A percentile compares a stretch with the other conserved stretches of the same genome.
Conservation (phyloP, 1,140 invertebrate genomes). For the Drosophila kepulauana region DNA sequence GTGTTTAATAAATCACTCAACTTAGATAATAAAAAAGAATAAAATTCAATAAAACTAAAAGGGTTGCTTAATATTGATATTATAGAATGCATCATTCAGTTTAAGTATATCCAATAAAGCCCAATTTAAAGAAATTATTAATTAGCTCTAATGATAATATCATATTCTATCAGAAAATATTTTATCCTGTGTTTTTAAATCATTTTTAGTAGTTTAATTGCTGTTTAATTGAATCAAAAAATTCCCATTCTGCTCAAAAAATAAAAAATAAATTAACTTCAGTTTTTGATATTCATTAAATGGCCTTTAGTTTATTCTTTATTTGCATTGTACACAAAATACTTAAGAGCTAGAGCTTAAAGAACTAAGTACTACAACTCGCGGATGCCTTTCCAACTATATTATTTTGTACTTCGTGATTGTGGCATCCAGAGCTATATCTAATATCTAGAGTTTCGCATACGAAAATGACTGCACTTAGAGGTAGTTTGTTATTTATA, state of each 20-base stretch:
- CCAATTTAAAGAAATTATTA: no score
- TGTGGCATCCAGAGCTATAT: neutral
- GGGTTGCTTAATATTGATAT: no score
- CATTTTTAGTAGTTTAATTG: no score
- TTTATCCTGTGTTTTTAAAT: no score
- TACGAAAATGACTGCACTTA: conserved; percentile 56
- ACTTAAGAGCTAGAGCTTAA: conserved; percentile 28
- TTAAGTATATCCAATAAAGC: no score
- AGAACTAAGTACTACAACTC: conserved; percentile 6
- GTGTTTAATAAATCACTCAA: no score
- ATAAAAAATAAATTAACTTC: neutral
- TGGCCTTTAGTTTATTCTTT: conserved; percentile 51
- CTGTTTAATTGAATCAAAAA: no score
- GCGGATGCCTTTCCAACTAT: neutral
- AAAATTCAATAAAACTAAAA: neutral
- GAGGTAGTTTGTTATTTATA: conserved; percentile 14
- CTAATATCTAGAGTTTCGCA: conserved; percentile 61
- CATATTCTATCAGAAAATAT: no score
- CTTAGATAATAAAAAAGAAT: no score
- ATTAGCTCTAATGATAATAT: no score
- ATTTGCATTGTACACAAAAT: conserved; percentile 28
- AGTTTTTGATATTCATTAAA: conserved; percentile 38
- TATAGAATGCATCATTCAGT: no score
- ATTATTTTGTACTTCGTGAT: neutral
- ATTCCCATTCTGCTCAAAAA: no score